Conservation (phyloP, 1,140 invertebrate genomes). For the Scaptomyza montana region DNA sequence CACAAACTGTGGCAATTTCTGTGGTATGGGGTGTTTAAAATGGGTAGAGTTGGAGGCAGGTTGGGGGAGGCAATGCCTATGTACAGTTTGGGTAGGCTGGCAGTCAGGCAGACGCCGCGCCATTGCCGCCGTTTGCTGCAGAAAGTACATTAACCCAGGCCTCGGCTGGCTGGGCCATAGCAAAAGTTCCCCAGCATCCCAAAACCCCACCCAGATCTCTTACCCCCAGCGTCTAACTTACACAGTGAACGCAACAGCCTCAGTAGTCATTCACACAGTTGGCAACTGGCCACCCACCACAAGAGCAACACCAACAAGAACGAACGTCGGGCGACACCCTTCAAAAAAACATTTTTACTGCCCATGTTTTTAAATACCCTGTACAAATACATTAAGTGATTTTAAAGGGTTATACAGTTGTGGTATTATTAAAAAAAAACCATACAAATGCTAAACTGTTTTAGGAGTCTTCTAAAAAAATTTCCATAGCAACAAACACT, state of each 20-base stretch:
- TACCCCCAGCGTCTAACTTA: background rate
- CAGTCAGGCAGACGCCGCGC: constrained; percentile 55
- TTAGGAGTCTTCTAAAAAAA: too few species aligned
- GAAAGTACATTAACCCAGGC: constrained; percentile 78
- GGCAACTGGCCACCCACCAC: constrained; percentile 36
- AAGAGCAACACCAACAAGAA: constrained; percentile 46
- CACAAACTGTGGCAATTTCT: constrained; percentile 14
- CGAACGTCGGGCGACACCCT: constrained; percentile 29
- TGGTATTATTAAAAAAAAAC: background rate
- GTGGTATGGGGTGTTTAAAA: background rate
- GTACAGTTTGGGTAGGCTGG: too few species aligned
- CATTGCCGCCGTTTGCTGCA: constrained; percentile 17
- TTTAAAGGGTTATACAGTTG: background rate
- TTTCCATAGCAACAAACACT: too few species aligned
- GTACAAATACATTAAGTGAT: background rate
- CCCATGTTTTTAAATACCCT: constrained; percentile 4
- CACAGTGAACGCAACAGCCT: background rate
- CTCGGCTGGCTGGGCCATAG: constrained; percentile 43
- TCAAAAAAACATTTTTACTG: constrained; percentile 27
- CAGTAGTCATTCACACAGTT: constrained; percentile 30
- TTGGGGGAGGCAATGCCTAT: constrained; percentile 53
- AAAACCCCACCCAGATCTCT: background rate
- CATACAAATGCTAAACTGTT: too few species aligned
- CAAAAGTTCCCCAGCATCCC: background rate
- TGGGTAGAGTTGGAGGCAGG: constrained; percentile 28